Base-by-base conservation (phyloP, 2,113 vertebrate genomes). In the Xiphophorus couchianus region DNA sequence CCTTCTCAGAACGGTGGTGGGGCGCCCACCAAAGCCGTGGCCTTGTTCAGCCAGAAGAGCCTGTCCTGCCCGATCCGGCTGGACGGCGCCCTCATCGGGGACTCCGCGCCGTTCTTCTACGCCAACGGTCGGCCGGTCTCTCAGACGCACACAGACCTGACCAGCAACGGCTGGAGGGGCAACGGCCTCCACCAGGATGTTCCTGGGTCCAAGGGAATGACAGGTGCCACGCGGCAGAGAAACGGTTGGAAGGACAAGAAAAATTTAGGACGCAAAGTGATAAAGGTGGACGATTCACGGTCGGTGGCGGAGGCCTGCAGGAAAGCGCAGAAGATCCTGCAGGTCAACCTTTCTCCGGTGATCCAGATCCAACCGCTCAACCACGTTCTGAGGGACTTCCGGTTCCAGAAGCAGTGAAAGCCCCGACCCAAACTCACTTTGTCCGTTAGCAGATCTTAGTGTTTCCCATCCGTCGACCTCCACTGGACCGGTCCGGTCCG, bases 11-110 rank as follows among this genome's bases (percentile, higher is more conserved):
- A 91, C 0, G 87, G 87, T 76, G 89, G 80, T 0, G 85, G 76
- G 72, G 77, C 73, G 0, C 74, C 91, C 73, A 84, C 90, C 82
- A 88, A 77, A 88, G 90, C 91, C 1, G 92, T 93, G 87, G 92
- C 92, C 87, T 88, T 93, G 90, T 91, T 91, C 76, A 92, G 90
- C 71, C 92, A 91, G 84, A 91, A 89, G 86, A 91, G 60, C 80
- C 77, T 89, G 82, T 93, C 92, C 10, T 93, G 90, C 30, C 92
- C 89, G 4, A 75, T 85, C 39, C 78, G 89, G 48, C 30, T 87
- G 75, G 92, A 93, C 2, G 89, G 88, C 0, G 91, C 91, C 10
- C 91, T 93, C 6, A 92, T 93, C 0, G 92, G 92, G 9, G 92
- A 93, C 35, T 93, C 92, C 1, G 92, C 91, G 0, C 92, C 92